Evolutionary conservation across 2,888 invertebrate genomes (phyloP), one percentile per base, ranked within the genome.

Genomic region (Drosophila vallismaia): DNA sequence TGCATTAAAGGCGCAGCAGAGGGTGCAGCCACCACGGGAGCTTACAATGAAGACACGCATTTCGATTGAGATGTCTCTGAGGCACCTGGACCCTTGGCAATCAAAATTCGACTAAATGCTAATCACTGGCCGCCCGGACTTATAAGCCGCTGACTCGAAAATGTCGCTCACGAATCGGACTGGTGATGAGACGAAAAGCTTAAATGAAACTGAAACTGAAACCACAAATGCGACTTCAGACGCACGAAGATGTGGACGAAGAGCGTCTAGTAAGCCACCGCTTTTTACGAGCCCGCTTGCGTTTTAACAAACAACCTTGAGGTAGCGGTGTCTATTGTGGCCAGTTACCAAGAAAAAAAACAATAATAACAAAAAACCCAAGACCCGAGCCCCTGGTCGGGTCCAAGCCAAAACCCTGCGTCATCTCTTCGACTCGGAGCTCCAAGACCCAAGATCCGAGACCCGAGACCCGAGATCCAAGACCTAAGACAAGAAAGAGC

Each of bases 91-190:
- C 75, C 73, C 79, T 75, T 80, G 89, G 83, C 88, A 83, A 81
- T 76, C 84, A 74, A 79, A 82, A 88, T 87, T 77, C 87, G 89
- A 91, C 91, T 91, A 91, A 91, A 90, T 88, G 86, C 77, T 88
- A 86, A 87, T 84, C 84, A 90, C 79, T 71, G 74, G 50, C 66
- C 68, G 77, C 71, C 75, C 83, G 86, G 87, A 85, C 89, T 90
- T 91, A 90, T 91, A 91, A 86, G 75, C 75, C 75, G 48, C 58
- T 51, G 48, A 31, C 49, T 36, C 54, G 45, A 54, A 64, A 57
- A 57, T 71, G 60, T 76, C 79, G 74, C 57, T 72, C 75, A 76
- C 72, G 59, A 71, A 62, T 48, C 54, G 31, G 31, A 29, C 14
- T 42, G 48, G 38, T 48, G 71, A 66, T 58, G 74, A 67, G 64